Evolutionary conservation across 2,113 vertebrate genomes (phyloP).

Genomic region (Myodes glareolus): DNA sequence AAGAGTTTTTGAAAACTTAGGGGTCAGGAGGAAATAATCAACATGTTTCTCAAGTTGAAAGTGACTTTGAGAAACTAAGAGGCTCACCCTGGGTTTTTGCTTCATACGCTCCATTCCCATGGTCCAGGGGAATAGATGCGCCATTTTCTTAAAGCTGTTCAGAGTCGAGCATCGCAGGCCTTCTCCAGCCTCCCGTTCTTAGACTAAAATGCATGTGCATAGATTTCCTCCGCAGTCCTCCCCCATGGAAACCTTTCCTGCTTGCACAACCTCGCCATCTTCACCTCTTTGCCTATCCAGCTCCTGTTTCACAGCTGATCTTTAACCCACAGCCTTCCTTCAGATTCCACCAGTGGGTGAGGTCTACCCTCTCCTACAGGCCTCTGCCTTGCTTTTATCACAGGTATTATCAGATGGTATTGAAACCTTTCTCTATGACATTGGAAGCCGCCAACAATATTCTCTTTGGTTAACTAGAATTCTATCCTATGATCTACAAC

Average conservation of each 20-base stretch:
- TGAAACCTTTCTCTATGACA: not conserved
- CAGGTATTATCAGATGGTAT: not conserved
- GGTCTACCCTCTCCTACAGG: not conserved
- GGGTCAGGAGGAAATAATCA: not conserved
- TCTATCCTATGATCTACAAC: not conserved
- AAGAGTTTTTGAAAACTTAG: constrained; percentile 23
- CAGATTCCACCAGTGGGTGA: not conserved
- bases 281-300: not conserved
- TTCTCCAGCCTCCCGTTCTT: too few species aligned
- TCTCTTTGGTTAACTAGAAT: not conserved
- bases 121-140: not conserved
- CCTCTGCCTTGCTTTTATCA: not conserved
- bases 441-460: not conserved
- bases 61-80: not conserved
- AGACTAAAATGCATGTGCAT: not conserved
- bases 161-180: not conserved
- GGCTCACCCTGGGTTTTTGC: not conserved
- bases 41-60: not conserved
- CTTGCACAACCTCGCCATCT: too few species aligned
- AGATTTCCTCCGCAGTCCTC: not conserved
- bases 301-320: not conserved
- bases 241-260: not conserved
- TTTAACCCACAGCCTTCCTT: not conserved
- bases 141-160: not conserved
- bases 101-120: not conserved